Conservation (phyloP, 2,113 vertebrate species). For the Cariama cristata region DNA sequence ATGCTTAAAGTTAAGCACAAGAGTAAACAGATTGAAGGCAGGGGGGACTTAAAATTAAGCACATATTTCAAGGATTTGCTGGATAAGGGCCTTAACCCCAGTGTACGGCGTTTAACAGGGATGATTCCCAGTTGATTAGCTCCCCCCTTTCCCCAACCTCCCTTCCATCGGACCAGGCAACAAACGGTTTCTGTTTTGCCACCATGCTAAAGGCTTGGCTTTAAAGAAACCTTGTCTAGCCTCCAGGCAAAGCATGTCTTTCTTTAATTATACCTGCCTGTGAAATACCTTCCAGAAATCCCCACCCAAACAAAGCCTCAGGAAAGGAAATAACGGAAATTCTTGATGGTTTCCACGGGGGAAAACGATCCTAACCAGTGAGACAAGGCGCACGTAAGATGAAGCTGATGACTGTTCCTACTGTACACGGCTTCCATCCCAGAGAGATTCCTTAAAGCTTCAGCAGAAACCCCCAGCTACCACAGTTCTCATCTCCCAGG, state of each 20-base stretch:
- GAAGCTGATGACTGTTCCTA: constrained; percentile 31
- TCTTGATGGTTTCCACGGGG: constrained; percentile 52
- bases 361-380: constrained; percentile 32
- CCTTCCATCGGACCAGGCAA: neutral
- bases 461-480: neutral
- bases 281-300: constrained; percentile 70
- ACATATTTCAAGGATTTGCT: constrained; percentile 58
- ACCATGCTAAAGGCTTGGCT: neutral
- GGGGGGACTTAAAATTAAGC: constrained; percentile 61
- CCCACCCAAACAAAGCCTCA: constrained; percentile 66
- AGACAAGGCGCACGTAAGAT: constrained; percentile 49
- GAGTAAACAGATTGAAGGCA: constrained; percentile 62
- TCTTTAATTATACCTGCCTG: constrained; percentile 67
- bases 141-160: neutral
- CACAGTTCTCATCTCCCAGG: neutral
- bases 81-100: constrained; percentile 28
- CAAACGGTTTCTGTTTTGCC: constrained; percentile 21
- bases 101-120: neutral
- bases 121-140: constrained; percentile 45
- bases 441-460: neutral
- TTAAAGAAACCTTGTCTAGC: constrained; percentile 23
- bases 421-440: neutral
- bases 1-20: constrained; percentile 65
- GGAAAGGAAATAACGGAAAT: constrained; percentile 70
- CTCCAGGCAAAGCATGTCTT: constrained; percentile 29